phyloP scores from a whole-genome alignment of 2,888 invertebrate genomes.

The Andricus curvator region DNA sequence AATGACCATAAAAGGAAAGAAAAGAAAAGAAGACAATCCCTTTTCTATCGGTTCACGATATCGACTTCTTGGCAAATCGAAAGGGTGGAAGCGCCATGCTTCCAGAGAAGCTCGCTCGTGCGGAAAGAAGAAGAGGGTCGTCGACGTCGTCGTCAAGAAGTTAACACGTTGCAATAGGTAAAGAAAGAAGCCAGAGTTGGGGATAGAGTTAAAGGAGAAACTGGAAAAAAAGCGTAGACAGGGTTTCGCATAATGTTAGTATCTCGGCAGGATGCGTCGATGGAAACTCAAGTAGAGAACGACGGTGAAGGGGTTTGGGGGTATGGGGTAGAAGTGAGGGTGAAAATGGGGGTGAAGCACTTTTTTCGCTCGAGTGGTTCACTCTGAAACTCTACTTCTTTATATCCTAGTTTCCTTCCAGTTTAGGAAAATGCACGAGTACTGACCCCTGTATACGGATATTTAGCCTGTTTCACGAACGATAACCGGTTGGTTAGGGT shows the following conservation, averaged over 20 bases:
- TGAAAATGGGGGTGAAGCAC: constrained; percentile 4
- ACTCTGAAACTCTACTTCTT: not conserved
- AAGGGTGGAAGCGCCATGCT: constrained; percentile 22
- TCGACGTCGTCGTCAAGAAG: constrained; percentile 39
- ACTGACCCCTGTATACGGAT: not conserved
- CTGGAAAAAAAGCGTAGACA: not conserved
- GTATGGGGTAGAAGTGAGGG: not conserved
- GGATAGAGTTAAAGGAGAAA: constrained; percentile 4
- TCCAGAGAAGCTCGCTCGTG: constrained; percentile 23
- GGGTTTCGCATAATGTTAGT: constrained; percentile 28
- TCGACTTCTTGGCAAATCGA: constrained; percentile 32
- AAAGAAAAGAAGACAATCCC: constrained; percentile 20
- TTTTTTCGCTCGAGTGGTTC: constrained; percentile 41
- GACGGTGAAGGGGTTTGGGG: not conserved
- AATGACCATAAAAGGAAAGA: constrained; percentile 11
- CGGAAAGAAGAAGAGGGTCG: constrained; percentile 34
- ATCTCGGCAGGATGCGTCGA: constrained; percentile 42
- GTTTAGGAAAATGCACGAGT: not conserved
- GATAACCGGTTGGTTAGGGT: not conserved
- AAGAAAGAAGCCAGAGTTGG: not conserved
- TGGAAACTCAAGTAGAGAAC: constrained; percentile 44
- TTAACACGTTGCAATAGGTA: constrained; percentile 36
- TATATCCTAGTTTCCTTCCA: not conserved
- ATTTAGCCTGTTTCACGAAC: constrained; percentile 3
- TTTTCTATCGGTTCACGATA: constrained; percentile 10